These are phyloP conservation scores for Halictus rubicundus DNA, from an alignment of 1,140 invertebrate genomes.

Conservation along the genomic window DNA sequence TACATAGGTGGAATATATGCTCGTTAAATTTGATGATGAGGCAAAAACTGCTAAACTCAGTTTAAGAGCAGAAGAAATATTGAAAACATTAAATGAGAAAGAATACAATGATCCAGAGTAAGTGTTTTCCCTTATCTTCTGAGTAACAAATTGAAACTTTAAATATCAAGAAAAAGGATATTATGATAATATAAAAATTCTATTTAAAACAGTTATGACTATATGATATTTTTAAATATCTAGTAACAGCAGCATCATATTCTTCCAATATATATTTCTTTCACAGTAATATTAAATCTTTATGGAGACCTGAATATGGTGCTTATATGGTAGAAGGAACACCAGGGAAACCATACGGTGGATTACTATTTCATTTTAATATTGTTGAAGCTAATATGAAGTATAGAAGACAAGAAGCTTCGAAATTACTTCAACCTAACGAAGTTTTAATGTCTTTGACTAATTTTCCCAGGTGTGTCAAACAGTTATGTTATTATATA, in stretches of 20 bases:
- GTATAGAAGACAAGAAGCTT: slow-evolving; percentile 92
- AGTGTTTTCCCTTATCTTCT: slow-evolving; percentile 66
- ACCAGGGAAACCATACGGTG: slow-evolving; percentile 96
- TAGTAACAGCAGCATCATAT: neutral
- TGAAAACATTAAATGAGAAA: slow-evolving; percentile 91
- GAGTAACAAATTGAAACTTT: neutral
- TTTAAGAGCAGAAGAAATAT: slow-evolving; percentile 89
- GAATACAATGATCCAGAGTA: slow-evolving; percentile 90
- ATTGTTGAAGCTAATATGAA: slow-evolving; percentile 99
- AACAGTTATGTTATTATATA: slow-evolving; percentile 50
- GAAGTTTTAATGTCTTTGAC: slow-evolving; percentile 95
- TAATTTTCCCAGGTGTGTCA: slow-evolving; percentile 91
- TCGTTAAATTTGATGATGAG: slow-evolving; percentile 96
- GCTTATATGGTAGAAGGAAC: slow-evolving; percentile 99
- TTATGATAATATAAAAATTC: neutral
- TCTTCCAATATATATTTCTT: neutral
- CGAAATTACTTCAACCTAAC: slow-evolving; percentile 87
- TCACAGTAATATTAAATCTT: slow-evolving; percentile 87
- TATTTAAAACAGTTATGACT: neutral
- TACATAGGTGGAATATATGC: slow-evolving; percentile 93
- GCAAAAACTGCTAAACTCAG: slow-evolving; percentile 91
- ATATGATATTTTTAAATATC: neutral
- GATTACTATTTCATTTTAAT: slow-evolving; percentile 97
- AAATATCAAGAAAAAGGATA: slow-evolving; percentile 2
- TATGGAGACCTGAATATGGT: slow-evolving; percentile 99